These are phyloP conservation scores for Myioborus melanocephalus DNA, from an alignment of 2,797 vertebrate species.

Conservation along the genomic window DNA sequence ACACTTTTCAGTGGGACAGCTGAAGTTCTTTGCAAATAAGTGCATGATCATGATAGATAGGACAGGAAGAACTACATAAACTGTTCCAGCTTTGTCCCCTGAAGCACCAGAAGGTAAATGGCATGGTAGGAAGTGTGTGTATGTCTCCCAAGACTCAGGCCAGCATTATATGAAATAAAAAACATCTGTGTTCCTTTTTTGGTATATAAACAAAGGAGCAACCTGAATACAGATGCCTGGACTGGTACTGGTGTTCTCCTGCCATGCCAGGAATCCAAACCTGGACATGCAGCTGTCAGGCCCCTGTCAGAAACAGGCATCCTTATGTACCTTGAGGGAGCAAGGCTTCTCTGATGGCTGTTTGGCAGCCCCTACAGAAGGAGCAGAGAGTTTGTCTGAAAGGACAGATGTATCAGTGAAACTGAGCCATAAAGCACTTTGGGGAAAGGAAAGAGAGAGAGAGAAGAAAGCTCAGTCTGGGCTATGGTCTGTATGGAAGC, in stretches of 20 bases:
- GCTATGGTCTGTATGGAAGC: background rate
- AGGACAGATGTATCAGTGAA: background rate
- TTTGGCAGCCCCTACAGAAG: background rate
- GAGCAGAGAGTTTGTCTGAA: background rate
- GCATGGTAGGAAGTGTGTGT: background rate
- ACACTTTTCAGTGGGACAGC: background rate
- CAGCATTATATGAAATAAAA: background rate
- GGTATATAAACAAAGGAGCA: background rate
- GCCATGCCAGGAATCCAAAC: background rate
- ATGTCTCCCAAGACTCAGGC: background rate
- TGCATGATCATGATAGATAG: background rate
- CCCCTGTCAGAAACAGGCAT: background rate
- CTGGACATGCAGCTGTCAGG: background rate
- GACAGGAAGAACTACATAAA: background rate
- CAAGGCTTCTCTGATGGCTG: background rate
- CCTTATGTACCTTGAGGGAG: background rate
- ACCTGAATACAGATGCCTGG: background rate
- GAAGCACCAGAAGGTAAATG: background rate
- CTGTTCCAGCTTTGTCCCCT: background rate
- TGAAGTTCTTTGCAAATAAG: background rate
- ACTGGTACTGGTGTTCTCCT: background rate
- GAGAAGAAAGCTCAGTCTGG: background rate
- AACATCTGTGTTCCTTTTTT: background rate
- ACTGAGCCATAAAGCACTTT: background rate
- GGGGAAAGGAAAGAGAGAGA: background rate